phyloP scores from a whole-genome alignment of 2,113 vertebrate species.

The Elgaria multicarinata region DNA sequence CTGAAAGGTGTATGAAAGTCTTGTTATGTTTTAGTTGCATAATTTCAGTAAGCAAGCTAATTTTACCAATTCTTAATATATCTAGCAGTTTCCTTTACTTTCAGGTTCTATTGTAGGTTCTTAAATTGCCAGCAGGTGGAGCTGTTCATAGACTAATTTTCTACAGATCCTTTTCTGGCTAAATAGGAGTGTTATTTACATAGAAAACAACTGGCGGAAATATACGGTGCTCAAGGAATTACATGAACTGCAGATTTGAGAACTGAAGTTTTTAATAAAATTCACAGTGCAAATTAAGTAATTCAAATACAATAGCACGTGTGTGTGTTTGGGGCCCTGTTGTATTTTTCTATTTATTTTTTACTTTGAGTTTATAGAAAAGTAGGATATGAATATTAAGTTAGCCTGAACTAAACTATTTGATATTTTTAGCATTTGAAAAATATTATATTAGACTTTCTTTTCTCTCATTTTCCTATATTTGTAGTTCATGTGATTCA shows the following conservation, averaged over 20 bases:
- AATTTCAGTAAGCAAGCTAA: background rate
- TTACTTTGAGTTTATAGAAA: background rate
- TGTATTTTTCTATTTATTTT: too few relatives aligned
- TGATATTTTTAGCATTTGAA: background rate
- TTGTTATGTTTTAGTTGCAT: background rate
- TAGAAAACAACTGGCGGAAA: background rate
- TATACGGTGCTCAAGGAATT: background rate
- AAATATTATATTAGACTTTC: background rate
- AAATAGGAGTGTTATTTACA: background rate
- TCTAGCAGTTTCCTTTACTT: constrained; percentile 4
- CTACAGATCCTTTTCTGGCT: background rate
- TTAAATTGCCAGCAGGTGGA: constrained; percentile 62
- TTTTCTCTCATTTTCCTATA: background rate
- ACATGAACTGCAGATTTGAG: background rate
- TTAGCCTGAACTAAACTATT: background rate
- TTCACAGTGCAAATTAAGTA: constrained; percentile 15
- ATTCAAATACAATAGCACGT: background rate
- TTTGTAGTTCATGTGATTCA: background rate
- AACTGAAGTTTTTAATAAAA: background rate
- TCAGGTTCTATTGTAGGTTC: background rate
- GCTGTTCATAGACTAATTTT: constrained; percentile 52
- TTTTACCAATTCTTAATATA: background rate
- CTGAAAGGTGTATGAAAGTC: background rate
- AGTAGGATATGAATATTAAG: background rate
- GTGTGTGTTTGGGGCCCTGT: background rate